Conservation (phyloP, 1,140 invertebrate genomes). For the Oscheius sp. region DNA sequence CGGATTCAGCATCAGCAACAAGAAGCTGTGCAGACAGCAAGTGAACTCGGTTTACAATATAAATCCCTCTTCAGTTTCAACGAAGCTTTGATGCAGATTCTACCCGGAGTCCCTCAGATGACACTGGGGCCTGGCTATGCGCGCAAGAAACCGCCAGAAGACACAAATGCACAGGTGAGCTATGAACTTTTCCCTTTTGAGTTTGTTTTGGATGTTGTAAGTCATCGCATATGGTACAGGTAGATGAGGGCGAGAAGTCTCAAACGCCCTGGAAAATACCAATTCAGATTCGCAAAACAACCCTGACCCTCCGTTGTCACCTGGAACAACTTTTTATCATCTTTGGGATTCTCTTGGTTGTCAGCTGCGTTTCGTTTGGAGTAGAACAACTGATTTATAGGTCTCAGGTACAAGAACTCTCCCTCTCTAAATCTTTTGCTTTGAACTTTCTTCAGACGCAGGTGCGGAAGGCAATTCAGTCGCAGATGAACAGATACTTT, state of each 20-base stretch:
- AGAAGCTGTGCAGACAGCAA: slow-evolving; percentile 29
- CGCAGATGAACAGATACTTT: too few relatives aligned
- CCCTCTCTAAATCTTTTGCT: too few relatives aligned
- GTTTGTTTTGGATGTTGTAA: too few relatives aligned
- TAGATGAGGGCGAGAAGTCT: too few relatives aligned
- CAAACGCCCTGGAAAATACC: too few relatives aligned
- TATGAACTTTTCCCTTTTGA: too few relatives aligned
- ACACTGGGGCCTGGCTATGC: slow-evolving; percentile 40
- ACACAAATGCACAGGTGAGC: slow-evolving; percentile 15
- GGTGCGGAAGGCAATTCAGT: too few relatives aligned
- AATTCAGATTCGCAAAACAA: slow-evolving; percentile 21
- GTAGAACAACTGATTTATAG: background rate
- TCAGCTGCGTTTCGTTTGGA: background rate
- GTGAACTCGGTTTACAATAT: background rate
- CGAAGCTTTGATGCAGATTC: slow-evolving; percentile 38
- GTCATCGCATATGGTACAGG: too few relatives aligned
- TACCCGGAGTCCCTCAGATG: slow-evolving; percentile 40
- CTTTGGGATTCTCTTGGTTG: slow-evolving; percentile 4
- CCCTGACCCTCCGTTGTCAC: slow-evolving; percentile 27
- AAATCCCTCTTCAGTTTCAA: slow-evolving; percentile 33
- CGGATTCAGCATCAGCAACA: slow-evolving; percentile 35
- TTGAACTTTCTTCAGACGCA: too few relatives aligned
- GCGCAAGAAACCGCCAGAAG: slow-evolving; percentile 21
- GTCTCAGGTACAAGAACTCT: background rate
- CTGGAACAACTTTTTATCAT: slow-evolving; percentile 36